Conservation (phyloP, 2,797 vertebrate species). For the Monodelphis domestica region DNA sequence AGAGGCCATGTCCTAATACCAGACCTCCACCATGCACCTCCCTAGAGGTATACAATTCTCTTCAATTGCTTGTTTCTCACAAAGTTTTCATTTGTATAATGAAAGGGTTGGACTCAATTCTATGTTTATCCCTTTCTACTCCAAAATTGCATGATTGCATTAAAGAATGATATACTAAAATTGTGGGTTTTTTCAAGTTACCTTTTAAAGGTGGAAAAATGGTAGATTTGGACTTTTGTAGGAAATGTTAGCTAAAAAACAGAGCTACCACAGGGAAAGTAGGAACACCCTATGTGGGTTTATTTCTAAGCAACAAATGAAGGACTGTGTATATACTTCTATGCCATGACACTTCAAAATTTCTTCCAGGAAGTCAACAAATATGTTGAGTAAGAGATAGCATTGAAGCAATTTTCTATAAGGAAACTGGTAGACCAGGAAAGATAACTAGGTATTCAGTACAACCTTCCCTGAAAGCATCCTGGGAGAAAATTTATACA, state of each 20-base stretch:
- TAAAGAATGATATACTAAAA: not conserved
- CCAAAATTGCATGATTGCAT: not conserved
- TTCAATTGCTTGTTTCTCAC: not conserved
- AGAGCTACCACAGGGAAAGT: not conserved
- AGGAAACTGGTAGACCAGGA: not conserved
- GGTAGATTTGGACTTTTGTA: not conserved
- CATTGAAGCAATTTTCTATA: conserved; percentile 19
- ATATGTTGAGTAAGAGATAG: not conserved
- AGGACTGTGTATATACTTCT: not conserved
- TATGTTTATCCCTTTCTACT: not conserved
- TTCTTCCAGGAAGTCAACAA: conserved; percentile 43
- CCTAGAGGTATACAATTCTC: not conserved
- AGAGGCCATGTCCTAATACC: not conserved
- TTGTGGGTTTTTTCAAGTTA: not conserved
- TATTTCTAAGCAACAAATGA: conserved; percentile 45
- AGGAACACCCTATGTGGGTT: conserved; percentile 7
- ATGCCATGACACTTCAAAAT: conserved; percentile 25
- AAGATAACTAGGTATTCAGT: not conserved
- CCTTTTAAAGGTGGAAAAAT: not conserved
- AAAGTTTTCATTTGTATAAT: not conserved
- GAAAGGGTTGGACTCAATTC: not conserved
- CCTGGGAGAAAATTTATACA: conserved; percentile 3
- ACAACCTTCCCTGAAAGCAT: conserved; percentile 24
- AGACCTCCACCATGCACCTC: not conserved
- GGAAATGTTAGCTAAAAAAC: not conserved